Conservation (phyloP, 1,140 invertebrate genomes). For the Scaptomyza pallida region DNA sequence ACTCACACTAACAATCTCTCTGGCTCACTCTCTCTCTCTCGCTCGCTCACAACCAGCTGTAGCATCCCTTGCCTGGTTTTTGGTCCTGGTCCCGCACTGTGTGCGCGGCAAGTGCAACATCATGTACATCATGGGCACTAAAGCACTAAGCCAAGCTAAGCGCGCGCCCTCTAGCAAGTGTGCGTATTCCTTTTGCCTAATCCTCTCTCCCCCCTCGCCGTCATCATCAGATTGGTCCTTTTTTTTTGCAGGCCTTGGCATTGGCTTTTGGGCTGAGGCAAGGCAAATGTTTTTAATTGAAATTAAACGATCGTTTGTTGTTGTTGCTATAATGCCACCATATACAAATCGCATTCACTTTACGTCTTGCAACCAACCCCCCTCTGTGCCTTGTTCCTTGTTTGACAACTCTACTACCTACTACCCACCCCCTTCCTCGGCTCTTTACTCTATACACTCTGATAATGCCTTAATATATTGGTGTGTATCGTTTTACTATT, state of each 20-base stretch:
- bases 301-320: slow-evolving; percentile 83
- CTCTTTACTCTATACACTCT: slow-evolving; percentile 15
- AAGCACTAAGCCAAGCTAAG: slow-evolving; percentile 79
- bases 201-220: slow-evolving; percentile 20
- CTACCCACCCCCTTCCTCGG: slow-evolving; percentile 1
- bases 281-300: slow-evolving; percentile 82
- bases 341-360: slow-evolving; percentile 79
- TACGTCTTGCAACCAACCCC: slow-evolving; percentile 26
- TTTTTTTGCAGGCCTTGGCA: no score
- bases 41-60: slow-evolving; percentile 13
- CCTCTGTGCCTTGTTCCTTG: slow-evolving; percentile 3
- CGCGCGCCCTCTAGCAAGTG: slow-evolving; percentile 72
- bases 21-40: neutral
- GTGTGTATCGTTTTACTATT: slow-evolving; percentile 76
- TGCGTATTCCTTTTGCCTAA: slow-evolving; percentile 71
- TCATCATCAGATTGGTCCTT: slow-evolving; percentile 32
- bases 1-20: slow-evolving; percentile 40
- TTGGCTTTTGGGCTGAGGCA: slow-evolving; percentile 69
- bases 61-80: slow-evolving; percentile 54
- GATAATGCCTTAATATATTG: slow-evolving; percentile 83
- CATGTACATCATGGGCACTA: slow-evolving; percentile 70
- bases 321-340: slow-evolving; percentile 77
- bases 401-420: slow-evolving; percentile 1
- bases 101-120: slow-evolving; percentile 82
- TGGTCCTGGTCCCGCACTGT: slow-evolving; percentile 15